Conservation (phyloP, 2,888 invertebrate genomes). For the Belgica antarctica region DNA sequence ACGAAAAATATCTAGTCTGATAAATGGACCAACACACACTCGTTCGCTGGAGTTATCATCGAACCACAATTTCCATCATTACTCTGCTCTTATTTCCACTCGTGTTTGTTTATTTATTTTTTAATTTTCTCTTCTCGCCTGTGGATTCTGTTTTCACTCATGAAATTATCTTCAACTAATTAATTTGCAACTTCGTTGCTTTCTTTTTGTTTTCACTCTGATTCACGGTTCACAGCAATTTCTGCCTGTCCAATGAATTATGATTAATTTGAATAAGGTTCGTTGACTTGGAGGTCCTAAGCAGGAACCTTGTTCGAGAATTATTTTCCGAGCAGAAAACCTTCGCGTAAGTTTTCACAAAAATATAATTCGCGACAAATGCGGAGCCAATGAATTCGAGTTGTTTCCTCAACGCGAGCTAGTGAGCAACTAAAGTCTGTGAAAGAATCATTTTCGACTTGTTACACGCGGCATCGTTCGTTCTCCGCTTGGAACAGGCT, state of each 20-base stretch:
- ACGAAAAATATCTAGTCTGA: no score
- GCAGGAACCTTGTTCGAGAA: no score
- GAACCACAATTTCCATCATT: conserved; percentile 21
- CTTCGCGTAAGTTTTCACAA: no score
- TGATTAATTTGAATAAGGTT: no score
- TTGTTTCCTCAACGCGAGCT: conserved; percentile 35
- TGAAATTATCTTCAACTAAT: conserved; percentile 16
- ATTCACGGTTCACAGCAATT: conserved; percentile 29
- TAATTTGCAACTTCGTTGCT: conserved; percentile 30
- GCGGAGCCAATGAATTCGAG: neutral
- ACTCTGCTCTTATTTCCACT: conserved; percentile 16
- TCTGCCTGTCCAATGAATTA: no score
- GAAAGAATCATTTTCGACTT: neutral
- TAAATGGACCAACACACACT: conserved; percentile 2
- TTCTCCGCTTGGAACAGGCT: neutral
- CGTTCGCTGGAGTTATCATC: conserved; percentile 24
- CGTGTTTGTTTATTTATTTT: no score
- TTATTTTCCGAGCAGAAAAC: no score
- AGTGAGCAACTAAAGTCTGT: conserved; percentile 32
- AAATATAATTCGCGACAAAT: neutral
- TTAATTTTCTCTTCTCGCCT: conserved; percentile 8
- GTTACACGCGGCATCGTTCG: neutral
- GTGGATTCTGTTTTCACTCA: neutral
- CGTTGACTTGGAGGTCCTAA: no score
- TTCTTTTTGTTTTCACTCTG: conserved; percentile 10